Evolutionary conservation across 92 coral and sea anemone genomes (phyloP).

Genomic region (Epizoanthus ramosus): DNA sequence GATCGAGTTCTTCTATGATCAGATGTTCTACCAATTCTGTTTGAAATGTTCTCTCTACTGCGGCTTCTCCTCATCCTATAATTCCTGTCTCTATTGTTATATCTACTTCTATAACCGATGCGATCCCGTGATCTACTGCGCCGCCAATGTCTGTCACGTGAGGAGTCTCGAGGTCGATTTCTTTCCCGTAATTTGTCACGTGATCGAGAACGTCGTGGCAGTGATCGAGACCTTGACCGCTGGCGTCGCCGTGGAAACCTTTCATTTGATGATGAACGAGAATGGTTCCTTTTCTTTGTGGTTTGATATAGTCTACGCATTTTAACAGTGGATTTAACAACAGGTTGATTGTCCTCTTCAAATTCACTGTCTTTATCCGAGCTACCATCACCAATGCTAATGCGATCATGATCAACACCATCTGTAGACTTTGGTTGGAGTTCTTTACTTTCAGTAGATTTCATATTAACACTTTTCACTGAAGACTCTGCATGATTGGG

Average conservation of each 20-base stretch:
- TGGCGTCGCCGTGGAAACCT: background rate
- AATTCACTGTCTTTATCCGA: constrained; percentile 72
- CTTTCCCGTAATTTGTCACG: constrained; percentile 15
- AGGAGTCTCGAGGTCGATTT: constrained; percentile 46
- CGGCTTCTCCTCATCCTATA: constrained; percentile 39
- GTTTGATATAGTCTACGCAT: constrained; percentile 46
- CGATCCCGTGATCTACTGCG: constrained; percentile 44
- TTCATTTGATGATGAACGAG: constrained; percentile 9
- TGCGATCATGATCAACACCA: constrained; percentile 61
- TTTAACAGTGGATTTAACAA: constrained; percentile 66
- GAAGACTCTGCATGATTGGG: background rate
- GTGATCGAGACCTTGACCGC: constrained; percentile 45
- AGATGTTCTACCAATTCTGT: background rate
- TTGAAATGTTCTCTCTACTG: constrained; percentile 45
- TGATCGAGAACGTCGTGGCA: constrained; percentile 29
- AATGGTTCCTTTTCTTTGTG: constrained; percentile 7
- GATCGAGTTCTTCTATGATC: constrained; percentile 26
- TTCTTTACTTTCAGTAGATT: background rate
- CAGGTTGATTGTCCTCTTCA: constrained; percentile 64
- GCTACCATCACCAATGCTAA: constrained; percentile 81
- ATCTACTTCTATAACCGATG: constrained; percentile 34
- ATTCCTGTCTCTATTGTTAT: constrained; percentile 44
- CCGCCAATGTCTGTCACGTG: constrained; percentile 21
- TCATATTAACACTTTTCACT: background rate
- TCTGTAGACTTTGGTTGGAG: background rate